These are phyloP conservation scores for Cylloceria caligata DNA, from an alignment of 2,888 invertebrate species.

Conservation along the genomic window DNA sequence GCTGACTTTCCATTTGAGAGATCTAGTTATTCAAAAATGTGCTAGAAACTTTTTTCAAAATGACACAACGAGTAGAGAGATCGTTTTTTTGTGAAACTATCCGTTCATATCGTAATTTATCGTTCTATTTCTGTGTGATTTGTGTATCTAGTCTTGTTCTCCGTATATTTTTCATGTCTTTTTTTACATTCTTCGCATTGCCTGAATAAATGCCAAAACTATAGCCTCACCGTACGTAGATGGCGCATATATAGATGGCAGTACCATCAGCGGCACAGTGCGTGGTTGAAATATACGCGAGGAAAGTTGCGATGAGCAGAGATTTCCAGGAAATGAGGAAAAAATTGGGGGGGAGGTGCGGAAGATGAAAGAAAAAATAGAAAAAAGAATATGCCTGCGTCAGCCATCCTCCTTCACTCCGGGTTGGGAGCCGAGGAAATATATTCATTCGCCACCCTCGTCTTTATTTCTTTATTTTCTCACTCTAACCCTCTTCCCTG, in stretches of 20 bases:
- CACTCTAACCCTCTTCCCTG: constrained; percentile 31
- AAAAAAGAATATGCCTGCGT: constrained; percentile 61
- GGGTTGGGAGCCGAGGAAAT: constrained; percentile 44
- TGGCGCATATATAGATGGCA: background rate
- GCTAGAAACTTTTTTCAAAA: too few relatives aligned
- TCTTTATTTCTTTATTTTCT: constrained; percentile 42
- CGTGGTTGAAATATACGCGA: constrained; percentile 22
- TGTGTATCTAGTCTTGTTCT: background rate
- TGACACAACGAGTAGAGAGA: background rate
- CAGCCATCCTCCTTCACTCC: constrained; percentile 53
- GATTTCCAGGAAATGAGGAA: constrained; percentile 31
- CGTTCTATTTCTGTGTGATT: background rate
- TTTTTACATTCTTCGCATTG: background rate
- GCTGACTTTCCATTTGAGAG: background rate
- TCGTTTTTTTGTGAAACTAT: background rate
- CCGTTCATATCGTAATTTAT: background rate
- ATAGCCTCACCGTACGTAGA: background rate
- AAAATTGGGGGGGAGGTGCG: constrained; percentile 21
- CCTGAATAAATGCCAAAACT: background rate
- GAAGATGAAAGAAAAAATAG: constrained; percentile 44
- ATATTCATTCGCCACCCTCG: constrained; percentile 59
- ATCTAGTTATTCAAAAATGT: too few relatives aligned
- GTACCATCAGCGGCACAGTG: constrained; percentile 18
- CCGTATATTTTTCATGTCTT: background rate
- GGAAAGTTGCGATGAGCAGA: constrained; percentile 14